Percentiles rank a stretch among this genome's conserved stretches.
These are phyloP conservation scores for Leptobrachium ailaonicum DNA, from an alignment of 2,113 vertebrate genomes.

Conservation along the genomic window DNA sequence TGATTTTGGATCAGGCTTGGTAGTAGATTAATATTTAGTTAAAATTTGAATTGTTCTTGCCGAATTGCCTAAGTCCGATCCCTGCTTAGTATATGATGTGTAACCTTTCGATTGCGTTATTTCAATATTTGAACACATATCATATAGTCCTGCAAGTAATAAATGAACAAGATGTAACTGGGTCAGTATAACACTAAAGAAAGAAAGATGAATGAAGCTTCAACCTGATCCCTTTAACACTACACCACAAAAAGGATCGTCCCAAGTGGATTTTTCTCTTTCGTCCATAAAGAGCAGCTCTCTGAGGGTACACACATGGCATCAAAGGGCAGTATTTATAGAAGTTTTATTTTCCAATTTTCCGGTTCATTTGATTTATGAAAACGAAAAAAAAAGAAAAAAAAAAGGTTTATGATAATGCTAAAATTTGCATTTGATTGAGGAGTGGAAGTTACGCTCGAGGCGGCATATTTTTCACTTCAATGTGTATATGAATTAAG, in stretches of 20 bases:
- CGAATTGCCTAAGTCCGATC: conserved; percentile 9
- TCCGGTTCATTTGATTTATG: conserved; percentile 9
- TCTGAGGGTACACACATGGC: conserved; percentile 6
- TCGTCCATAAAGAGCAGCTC: neutral
- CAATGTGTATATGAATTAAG: too few relatives aligned
- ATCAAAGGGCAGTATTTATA: conserved; percentile 14
- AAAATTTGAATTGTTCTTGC: neutral
- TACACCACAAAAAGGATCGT: conserved; percentile 15
- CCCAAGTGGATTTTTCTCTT: conserved; percentile 18
- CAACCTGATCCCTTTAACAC: conserved; percentile 37
- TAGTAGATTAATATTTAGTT: conserved; percentile 10
- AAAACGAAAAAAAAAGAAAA: neutral
- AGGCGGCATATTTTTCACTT: too few relatives aligned
- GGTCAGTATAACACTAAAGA: conserved; percentile 30
- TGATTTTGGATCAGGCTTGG: conserved; percentile 27
- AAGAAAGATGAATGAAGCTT: conserved; percentile 34
- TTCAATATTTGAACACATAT: conserved; percentile 41
- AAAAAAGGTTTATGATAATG: neutral
- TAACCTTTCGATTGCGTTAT: conserved; percentile 20
- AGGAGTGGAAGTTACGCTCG: too few relatives aligned
- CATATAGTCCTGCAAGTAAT: conserved; percentile 20
- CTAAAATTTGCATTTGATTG: neutral
- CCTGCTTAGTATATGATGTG: neutral
- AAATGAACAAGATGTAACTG: conserved; percentile 34
- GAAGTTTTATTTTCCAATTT: conserved; percentile 19